Evolutionary conservation across 1,140 invertebrate species (phyloP).

Genomic region (Drosophila tani): DNA sequence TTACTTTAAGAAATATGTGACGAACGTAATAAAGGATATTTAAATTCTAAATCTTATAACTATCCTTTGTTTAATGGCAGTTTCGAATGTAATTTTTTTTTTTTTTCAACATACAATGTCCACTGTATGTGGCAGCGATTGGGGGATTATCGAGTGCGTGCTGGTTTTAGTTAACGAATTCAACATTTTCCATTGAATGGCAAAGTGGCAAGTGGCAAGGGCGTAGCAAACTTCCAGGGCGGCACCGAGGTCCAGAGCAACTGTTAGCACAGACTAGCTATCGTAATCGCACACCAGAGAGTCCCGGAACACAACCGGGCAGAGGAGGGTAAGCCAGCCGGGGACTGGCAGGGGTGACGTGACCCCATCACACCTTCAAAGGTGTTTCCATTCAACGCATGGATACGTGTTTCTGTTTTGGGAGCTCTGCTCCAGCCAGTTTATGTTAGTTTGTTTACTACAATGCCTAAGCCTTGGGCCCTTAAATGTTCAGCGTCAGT

Average conservation of each 20-base stretch:
- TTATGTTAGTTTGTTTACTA: constrained; percentile 14
- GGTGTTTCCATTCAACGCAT: constrained; percentile 15
- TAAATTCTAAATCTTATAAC: too few relatives aligned
- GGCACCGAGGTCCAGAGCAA: constrained; percentile 36
- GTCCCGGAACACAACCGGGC: constrained; percentile 2
- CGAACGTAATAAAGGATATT: too few relatives aligned
- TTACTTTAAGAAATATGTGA: too few relatives aligned
- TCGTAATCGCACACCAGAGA: constrained; percentile 50
- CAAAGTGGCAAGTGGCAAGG: constrained; percentile 35
- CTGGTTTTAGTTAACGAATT: constrained; percentile 39
- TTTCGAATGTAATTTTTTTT: neutral
- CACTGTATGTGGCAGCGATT: constrained; percentile 21
- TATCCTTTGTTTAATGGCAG: too few relatives aligned
- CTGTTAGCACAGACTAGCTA: constrained; percentile 47
- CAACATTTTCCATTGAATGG: constrained; percentile 41
- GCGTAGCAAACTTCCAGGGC: constrained; percentile 10
- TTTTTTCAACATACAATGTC: neutral
- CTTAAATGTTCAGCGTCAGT: neutral
- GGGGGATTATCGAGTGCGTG: constrained; percentile 56
- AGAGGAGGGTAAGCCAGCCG: constrained; percentile 1
- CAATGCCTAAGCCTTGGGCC: neutral
- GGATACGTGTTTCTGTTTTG: constrained; percentile 19
- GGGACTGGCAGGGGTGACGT: too few relatives aligned
- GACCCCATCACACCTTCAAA: neutral
- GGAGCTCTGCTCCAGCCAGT: neutral